A percentile compares a stretch with the other conserved stretches of the same genome.
These are phyloP conservation scores for Drosophila sp. DNA, from an alignment of 1,140 invertebrate species.

Conservation along the genomic window DNA sequence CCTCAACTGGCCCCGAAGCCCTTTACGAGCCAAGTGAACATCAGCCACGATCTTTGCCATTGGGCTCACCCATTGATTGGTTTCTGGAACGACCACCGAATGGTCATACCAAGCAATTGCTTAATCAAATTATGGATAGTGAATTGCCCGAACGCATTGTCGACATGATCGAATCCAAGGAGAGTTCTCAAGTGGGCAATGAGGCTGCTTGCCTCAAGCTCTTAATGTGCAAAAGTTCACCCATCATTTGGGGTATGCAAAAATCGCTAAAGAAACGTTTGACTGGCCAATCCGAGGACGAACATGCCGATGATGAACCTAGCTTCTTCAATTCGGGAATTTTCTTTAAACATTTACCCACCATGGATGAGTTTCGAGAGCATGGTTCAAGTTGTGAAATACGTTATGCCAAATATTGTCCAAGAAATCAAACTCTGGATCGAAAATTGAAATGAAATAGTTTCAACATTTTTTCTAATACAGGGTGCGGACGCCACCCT, in stretches of 20 bases:
- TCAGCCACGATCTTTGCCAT: slow-evolving; percentile 55
- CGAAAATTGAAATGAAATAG: not conserved
- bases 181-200: slow-evolving; percentile 68
- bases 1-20: slow-evolving; percentile 55
- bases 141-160: slow-evolving; percentile 85
- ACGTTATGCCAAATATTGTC: slow-evolving; percentile 84
- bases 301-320: slow-evolving; percentile 38
- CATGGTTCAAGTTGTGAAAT: slow-evolving; percentile 87
- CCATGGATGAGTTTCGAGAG: slow-evolving; percentile 85
- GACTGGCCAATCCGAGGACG: slow-evolving; percentile 41
- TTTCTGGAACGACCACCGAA: slow-evolving; percentile 83
- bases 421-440: slow-evolving; percentile 43
- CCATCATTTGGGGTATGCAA: slow-evolving; percentile 90
- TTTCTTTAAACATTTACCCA: slow-evolving; percentile 87
- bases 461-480: no score
- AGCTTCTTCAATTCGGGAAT: slow-evolving; percentile 75
- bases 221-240: slow-evolving; percentile 90
- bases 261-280: slow-evolving; percentile 84
- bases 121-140: slow-evolving; percentile 85
- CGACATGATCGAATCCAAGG: slow-evolving; percentile 85
- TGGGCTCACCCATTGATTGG: slow-evolving; percentile 84
- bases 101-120: slow-evolving; percentile 84
- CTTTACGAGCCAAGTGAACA: slow-evolving; percentile 59
- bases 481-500: no score
- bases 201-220: slow-evolving; percentile 88